phyloP scores from a whole-genome alignment of 2,888 invertebrate genomes.

The Agrilus biguttatus region DNA sequence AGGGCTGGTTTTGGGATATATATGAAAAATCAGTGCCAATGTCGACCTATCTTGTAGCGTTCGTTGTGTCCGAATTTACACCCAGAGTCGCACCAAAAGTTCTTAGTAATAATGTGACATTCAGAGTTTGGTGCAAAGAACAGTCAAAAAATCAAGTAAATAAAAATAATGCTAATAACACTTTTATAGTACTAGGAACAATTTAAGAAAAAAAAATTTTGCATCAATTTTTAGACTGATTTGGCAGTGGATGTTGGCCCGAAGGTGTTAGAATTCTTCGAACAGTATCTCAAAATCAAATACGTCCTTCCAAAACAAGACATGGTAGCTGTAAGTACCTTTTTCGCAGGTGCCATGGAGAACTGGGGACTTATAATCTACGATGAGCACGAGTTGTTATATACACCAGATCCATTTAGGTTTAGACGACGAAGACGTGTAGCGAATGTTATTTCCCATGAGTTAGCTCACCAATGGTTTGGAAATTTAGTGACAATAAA shows the following conservation, averaged over 20 bases:
- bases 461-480: conserved; percentile 58
- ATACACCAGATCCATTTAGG: conserved; percentile 38
- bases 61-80: conserved; percentile 59
- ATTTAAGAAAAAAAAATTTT: too few relatives aligned
- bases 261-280: conserved; percentile 56
- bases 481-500: conserved; percentile 72
- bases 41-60: conserved; percentile 88
- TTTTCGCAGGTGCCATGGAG: conserved; percentile 64
- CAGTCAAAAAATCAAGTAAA: conserved; percentile 36
- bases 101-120: conserved; percentile 31
- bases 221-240: conserved; percentile 38
- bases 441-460: conserved; percentile 39
- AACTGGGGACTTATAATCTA: conserved; percentile 77
- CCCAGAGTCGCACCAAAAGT: conserved; percentile 35
- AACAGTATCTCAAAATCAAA: conserved; percentile 53
- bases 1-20: conserved; percentile 39
- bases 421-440: conserved; percentile 46
- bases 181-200: too few relatives aligned
- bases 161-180: too few relatives aligned
- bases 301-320: conserved; percentile 66
- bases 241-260: conserved; percentile 65
- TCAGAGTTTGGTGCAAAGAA: conserved; percentile 60
- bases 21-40: conserved; percentile 64
- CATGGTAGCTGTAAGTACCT: conserved; percentile 69
- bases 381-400: conserved; percentile 56